Base-by-base conservation (phyloP, 2,113 vertebrate species). In the Pavo muticus region DNA sequence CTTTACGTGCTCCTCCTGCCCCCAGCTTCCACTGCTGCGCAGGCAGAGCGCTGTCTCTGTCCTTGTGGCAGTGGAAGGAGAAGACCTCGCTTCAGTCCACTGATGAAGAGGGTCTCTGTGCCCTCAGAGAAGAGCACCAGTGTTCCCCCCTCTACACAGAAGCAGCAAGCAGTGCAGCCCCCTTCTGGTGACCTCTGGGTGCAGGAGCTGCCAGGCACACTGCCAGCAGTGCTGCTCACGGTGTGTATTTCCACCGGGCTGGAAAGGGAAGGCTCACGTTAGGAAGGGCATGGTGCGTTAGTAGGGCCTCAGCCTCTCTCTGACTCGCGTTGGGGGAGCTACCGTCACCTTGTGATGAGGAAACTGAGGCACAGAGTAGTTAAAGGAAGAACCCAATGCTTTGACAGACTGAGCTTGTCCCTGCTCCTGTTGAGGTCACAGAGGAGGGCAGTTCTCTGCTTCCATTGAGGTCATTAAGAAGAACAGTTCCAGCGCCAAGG, bases 1-100 rank as follows among this genome's bases (percentile, higher is more conserved):
- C 70, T 92, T 45, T 80, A 68, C 2, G 2, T 29, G 61, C 47
- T 80, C 30, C 79, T 88, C 35, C 69, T 86, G 80, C 20, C 60
- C 42, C 8, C 29, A 12, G 3, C 13, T 21, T 77, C 69, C 2
- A 1, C 20, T 63, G 27, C 21, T 6, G 0, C 2, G 0, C 24
- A 40, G 42, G 24, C 39, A 0, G 8, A 93, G 44, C 48, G 0
- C 2, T 56, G 52, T 29, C 56, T 40, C 72, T 80, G 71, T n/a
- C 88, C 65, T 78, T n/a, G 67, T 0, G 1, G 40, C 50, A 82
- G 76, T 42, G 21, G 10, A 59, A 56, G 68, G 70, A 76, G 76
- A 30, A 87, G 69, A n/a, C 63, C 39, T 18, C 0, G 0, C 32
- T 85, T 76, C 1, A 1, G 11, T 27, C 20, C 0, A 2, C 11